Percentiles rank a stretch among this genome's conserved stretches.
These are phyloP conservation scores for Cosmorhoe ocellata DNA, from an alignment of 2,888 invertebrate genomes.

Conservation along the genomic window DNA sequence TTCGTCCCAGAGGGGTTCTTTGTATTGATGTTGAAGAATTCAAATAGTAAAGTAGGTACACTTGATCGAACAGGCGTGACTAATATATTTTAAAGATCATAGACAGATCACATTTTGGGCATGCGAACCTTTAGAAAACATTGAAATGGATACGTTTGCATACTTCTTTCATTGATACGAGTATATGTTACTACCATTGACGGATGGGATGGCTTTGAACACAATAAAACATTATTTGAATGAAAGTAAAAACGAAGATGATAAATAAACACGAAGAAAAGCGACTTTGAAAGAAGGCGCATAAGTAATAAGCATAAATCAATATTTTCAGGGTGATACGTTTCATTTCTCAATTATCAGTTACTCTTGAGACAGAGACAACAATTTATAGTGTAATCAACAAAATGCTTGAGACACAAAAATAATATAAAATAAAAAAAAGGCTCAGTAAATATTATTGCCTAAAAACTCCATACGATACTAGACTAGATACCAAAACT, in stretches of 20 bases:
- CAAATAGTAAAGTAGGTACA: conserved; percentile 41
- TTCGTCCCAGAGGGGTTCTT: conserved; percentile 26
- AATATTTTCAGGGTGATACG: too few species aligned
- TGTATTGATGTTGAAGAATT: conserved; percentile 32
- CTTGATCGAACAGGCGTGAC: conserved; percentile 47
- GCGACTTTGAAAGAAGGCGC: too few species aligned
- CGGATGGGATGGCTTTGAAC: conserved; percentile 17
- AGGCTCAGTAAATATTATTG: too few species aligned
- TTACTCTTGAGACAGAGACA: too few species aligned
- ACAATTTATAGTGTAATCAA: too few species aligned
- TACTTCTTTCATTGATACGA: conserved; percentile 18
- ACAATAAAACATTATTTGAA: conserved; percentile 8
- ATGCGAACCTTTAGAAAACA: conserved; percentile 43
- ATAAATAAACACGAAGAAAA: too few species aligned
- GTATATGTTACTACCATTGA: conserved; percentile 14
- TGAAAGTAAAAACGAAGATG: neutral
- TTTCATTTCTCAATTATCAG: too few species aligned
- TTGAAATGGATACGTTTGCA: conserved; percentile 28
- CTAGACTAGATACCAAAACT: conserved; percentile 1
- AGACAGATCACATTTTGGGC: conserved; percentile 33
- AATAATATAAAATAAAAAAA: too few species aligned
- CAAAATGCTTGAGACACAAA: too few species aligned
- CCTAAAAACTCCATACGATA: too few species aligned
- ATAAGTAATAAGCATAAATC: too few species aligned
- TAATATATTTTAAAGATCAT: conserved; percentile 34